Percentiles rank a stretch among this genome's conserved stretches.
Evolutionary conservation across 2,797 vertebrate species (phyloP).

Genomic region (Spea hammondii): DNA sequence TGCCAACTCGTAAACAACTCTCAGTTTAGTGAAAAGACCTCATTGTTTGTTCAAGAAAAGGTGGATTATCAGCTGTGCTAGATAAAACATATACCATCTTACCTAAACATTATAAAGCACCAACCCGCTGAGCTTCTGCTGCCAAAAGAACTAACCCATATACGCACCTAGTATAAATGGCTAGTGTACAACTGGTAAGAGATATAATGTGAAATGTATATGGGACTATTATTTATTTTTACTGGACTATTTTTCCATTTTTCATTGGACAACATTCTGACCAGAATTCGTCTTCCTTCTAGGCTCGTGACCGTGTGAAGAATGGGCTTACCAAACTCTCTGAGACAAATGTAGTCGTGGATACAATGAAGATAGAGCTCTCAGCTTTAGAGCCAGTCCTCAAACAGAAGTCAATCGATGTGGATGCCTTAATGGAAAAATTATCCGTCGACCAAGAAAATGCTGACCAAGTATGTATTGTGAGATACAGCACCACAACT

Average conservation of each 20-base stretch:
- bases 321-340: conserved; percentile 79
- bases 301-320: conserved; percentile 81
- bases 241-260: neutral
- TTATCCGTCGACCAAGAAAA: conserved; percentile 77
- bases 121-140: no score
- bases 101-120: no score
- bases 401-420: conserved; percentile 76
- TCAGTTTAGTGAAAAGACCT: no score
- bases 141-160: no score
- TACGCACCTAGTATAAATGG: no score
- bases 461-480: conserved; percentile 72
- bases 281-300: conserved; percentile 24
- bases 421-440: conserved; percentile 78
- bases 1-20: no score
- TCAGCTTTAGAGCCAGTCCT: conserved; percentile 80
- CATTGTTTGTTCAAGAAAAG: no score
- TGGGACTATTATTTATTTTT: neutral
- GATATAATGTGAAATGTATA: neutral
- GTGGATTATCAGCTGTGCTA: no score
- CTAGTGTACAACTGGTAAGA: no score
- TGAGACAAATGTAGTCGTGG: conserved; percentile 79
- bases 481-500: neutral
- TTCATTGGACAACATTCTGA: neutral
- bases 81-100: no score
- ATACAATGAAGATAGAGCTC: conserved; percentile 82